Percentiles rank a stretch among this genome's conserved stretches.
These are phyloP conservation scores for Epinotia brunnichana DNA, from an alignment of 2,888 invertebrate genomes.

Conservation along the genomic window DNA sequence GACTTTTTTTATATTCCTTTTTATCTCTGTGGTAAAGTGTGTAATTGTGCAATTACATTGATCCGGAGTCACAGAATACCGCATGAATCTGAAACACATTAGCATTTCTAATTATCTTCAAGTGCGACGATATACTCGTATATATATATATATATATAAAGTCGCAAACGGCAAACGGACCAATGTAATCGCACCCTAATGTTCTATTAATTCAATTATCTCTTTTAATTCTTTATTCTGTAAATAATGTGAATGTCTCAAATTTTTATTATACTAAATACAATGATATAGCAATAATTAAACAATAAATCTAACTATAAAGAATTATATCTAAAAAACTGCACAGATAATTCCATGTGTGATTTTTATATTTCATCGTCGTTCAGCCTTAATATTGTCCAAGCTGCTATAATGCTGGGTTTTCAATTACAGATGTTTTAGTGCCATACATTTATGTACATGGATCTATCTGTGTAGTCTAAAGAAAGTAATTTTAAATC, in stretches of 20 bases:
- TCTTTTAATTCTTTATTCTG: conserved; percentile 5
- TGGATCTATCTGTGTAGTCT: background rate
- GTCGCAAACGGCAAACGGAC: background rate
- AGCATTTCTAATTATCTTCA: background rate
- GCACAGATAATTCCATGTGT: conserved; percentile 20
- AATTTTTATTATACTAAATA: conserved; percentile 35
- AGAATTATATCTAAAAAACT: conserved; percentile 29
- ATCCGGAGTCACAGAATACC: background rate
- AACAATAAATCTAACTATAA: conserved; percentile 36
- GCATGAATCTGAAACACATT: background rate
- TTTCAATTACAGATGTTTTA: background rate
- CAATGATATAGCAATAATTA: conserved; percentile 39
- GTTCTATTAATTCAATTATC: background rate
- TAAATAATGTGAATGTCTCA: conserved; percentile 25
- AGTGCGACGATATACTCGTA: background rate
- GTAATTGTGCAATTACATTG: background rate
- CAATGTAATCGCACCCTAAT: background rate
- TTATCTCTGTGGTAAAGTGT: background rate
- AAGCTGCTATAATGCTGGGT: background rate
- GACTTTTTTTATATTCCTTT: conserved; percentile 18
- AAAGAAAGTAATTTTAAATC: conserved; percentile 20
- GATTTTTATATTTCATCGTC: background rate
- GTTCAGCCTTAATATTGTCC: background rate
- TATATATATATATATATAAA: no score
- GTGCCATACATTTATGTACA: background rate